Evolutionary conservation across 2,888 invertebrate genomes (phyloP).

Genomic region (Ypsolopha scabrella): DNA sequence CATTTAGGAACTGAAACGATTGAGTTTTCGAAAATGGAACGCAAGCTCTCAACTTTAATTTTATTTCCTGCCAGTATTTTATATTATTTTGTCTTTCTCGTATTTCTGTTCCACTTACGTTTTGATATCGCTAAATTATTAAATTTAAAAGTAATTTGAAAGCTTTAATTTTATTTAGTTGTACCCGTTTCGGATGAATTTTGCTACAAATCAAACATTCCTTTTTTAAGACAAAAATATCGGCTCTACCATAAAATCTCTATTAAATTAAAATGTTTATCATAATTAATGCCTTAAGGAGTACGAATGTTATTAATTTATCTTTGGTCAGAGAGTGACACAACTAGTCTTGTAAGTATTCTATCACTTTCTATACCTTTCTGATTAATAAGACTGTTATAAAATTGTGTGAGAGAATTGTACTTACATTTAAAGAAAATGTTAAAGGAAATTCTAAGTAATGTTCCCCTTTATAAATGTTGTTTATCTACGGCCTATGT

Average conservation of each 20-base stretch:
- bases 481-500: conserved; percentile 1
- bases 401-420: background rate
- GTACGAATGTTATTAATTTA: conserved; percentile 16
- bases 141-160: background rate
- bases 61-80: conserved; percentile 20
- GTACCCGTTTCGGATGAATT: background rate
- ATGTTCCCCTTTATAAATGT: conserved; percentile 4
- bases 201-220: conserved; percentile 13
- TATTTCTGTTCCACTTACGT: conserved; percentile 8
- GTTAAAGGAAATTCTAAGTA: background rate
- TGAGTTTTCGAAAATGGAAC: background rate
- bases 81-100: conserved; percentile 16
- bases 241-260: background rate
- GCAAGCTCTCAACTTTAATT: conserved; percentile 9
- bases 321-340: conserved; percentile 18
- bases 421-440: background rate
- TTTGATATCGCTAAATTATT: background rate
- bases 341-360: conserved; percentile 40
- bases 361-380: background rate
- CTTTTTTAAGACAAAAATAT: conserved; percentile 17
- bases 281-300: conserved; percentile 4
- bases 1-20: background rate
- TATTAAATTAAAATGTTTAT: background rate
- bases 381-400: conserved; percentile 2
- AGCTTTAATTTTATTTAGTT: conserved; percentile 8